Evolutionary conservation across 37 sponge, comb jelly and placozoan species (phyloP), one percentile per base, ranked within the genome.

Genomic region (Petrosia ficiformis): DNA sequence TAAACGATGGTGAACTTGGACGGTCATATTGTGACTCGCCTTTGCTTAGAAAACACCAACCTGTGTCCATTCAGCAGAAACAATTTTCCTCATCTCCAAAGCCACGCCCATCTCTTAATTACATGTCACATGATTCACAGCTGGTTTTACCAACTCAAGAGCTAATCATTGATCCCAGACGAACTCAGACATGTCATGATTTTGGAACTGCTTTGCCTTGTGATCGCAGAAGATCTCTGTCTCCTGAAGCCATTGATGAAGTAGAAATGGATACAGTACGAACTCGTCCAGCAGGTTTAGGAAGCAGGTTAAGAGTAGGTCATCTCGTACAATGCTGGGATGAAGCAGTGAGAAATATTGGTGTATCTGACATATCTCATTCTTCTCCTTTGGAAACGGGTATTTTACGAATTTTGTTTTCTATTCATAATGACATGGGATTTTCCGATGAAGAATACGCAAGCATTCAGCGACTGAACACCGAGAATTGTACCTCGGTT

Each of bases 81-180:
- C 54, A 48, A 14, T 19, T 14, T 14, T 19, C 14, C 14, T 19
- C 54, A 8, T 61, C 63, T 61, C 63, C 63, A 19, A 8, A 48
- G 54, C n/a, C n/a, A n/a, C 8, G 54, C 8, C 14, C 54, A 48
- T 19, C 14, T 14, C 54, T 48, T 48, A 14, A 8, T 14, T 19
- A 48, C 54, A 48, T 48, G 54, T 61, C 63, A 29, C 63, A 61
- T 22, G 63, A 61, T 29, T 61, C 63, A n/a, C 63, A 61, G 26
- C 63, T 61, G 25, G n/a, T n/a, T 6, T 22, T 61, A n/a, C 63
- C 63, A 11, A 61, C 63, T 61, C 63, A 61, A 61, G n/a, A 8
- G 28, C 63, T 61, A 5, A 61, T 61, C 6, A 6, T 29, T 6
- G 63, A 61, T 61, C 22, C 63, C n/a, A 24, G 63, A n/a, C 14